These are phyloP conservation scores for Maconellicoccus hirsutus DNA, from an alignment of 1,140 invertebrate genomes.

Conservation along the genomic window DNA sequence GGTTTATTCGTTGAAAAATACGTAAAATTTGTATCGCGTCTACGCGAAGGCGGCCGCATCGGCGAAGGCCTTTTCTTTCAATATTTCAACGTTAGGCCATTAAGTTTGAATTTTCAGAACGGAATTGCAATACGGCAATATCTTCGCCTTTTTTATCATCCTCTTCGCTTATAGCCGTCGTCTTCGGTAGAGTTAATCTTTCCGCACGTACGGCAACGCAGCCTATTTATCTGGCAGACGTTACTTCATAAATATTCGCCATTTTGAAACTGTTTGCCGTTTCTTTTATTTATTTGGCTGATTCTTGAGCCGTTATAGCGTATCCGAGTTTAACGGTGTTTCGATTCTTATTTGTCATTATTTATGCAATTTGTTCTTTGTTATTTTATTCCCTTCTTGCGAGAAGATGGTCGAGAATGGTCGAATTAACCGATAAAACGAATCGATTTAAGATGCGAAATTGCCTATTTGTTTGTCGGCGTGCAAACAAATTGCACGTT, in stretches of 20 bases:
- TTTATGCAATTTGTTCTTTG: not conserved
- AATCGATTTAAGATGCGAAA: too few relatives aligned
- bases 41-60: not conserved
- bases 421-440: too few relatives aligned
- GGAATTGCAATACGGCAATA: not conserved
- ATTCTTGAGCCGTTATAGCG: not conserved
- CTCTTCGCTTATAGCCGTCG: not conserved
- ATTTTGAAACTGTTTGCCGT: not conserved
- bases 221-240: slow-evolving; percentile 19
- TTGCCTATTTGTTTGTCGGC: too few relatives aligned
- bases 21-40: not conserved
- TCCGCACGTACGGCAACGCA: slow-evolving; percentile 13
- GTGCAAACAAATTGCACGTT: too few relatives aligned
- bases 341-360: not conserved
- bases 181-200: slow-evolving; percentile 11
- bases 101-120: slow-evolving; percentile 12
- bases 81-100: slow-evolving; percentile 8
- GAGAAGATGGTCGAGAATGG: too few relatives aligned
- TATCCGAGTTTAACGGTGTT: not conserved
- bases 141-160: not conserved
- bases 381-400: not conserved
- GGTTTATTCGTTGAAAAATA: not conserved
- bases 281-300: slow-evolving; percentile 3
- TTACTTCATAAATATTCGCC: slow-evolving; percentile 18
- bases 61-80: not conserved